Evolutionary conservation across 2,888 invertebrate genomes (phyloP), one percentile per base, ranked within the genome.

Genomic region (Hoplodrina ambigua): DNA sequence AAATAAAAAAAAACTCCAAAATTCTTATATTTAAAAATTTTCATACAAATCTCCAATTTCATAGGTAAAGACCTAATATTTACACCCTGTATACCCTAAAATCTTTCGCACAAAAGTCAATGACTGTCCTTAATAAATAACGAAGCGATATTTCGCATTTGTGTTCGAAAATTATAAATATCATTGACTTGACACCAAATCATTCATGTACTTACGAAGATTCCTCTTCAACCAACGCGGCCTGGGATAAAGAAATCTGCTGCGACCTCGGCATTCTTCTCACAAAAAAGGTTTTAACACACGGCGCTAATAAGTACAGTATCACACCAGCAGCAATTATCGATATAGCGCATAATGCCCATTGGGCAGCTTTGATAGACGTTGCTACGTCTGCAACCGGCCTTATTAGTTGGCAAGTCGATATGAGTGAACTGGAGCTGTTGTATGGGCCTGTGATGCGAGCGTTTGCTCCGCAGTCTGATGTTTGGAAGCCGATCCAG

Each of bases 401-500:
- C 20, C 74, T 83, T 0, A 84, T 84, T 0, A 94, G 79, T 19
- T 88, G 84, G 71, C 94, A 94, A 2, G 85, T 72, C 0, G 81
- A 66, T 60, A 85, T 82, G 2, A 94, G 76, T 0, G 94, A 92
- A 2, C 80, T 75, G 0, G 91, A 83, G 0, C 88, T 76, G 72
- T 91, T 91, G 83, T 93, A 92, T 0, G 96, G 96, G 0, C 96
- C 96, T 0, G 91, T 84, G 10, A 96, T 86, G 2, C 88, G 87
- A 0, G 94, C 89, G 13, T 90, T 86, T 0, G 94, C 89, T 0
- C 96, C 96, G 67, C 96, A 96, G 50, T 89, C 87, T 0, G 96
- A 94, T 0, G 91, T 88, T 60, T 90, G 88, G 86, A 93, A 96
- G 46, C 95, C 94, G 25, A 96, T 94, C 91, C 94, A 95, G 66